Conservation (phyloP, 2,797 vertebrate species). For the Steatocranus sp. region DNA sequence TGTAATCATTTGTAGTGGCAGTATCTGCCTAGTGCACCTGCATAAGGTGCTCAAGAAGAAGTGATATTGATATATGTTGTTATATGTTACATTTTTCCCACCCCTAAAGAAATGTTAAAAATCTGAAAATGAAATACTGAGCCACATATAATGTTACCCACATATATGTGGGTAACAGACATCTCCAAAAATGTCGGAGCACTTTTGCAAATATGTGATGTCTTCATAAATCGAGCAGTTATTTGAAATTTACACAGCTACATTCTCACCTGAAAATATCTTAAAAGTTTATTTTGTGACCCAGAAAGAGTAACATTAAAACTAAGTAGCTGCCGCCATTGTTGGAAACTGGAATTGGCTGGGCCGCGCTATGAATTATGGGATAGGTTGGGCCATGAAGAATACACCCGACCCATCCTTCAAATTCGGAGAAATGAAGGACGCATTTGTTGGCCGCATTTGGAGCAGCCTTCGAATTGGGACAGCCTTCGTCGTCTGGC, state of each 20-base stretch:
- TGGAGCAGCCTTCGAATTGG: background rate
- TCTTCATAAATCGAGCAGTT: background rate
- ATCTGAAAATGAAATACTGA: background rate
- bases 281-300: background rate
- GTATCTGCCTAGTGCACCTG: background rate
- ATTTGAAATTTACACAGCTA: background rate
- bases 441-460: rapidly evolving
- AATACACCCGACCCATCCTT: background rate
- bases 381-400: background rate
- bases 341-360: background rate
- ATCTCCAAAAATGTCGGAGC: rapidly evolving
- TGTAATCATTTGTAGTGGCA: background rate
- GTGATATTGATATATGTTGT: background rate
- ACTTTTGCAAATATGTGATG: background rate
- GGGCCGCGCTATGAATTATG: background rate
- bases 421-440: rapidly evolving
- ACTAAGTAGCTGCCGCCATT: background rate
- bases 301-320: background rate
- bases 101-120: background rate
- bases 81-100: background rate
- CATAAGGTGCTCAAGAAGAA: background rate
- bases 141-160: background rate
- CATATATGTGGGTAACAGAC: background rate
- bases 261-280: rapidly evolving
- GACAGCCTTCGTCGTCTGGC: background rate